These are phyloP conservation scores for Magallana gigas DNA, from an alignment of 1,140 invertebrate genomes.

Conservation along the genomic window DNA sequence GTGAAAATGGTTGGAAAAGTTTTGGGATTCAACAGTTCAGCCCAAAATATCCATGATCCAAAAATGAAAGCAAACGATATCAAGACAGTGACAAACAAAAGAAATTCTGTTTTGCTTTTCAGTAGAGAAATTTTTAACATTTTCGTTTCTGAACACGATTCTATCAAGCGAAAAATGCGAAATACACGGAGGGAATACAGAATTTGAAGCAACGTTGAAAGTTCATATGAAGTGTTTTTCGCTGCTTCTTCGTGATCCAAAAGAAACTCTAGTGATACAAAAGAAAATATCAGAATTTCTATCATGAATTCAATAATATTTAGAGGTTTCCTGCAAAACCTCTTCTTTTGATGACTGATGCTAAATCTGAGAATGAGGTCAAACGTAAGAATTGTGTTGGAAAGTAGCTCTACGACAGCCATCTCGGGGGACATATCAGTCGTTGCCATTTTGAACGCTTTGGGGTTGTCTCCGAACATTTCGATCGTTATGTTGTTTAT, in stretches of 20 bases:
- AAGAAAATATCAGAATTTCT: not conserved
- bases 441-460: not conserved
- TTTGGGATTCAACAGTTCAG: slow-evolving; percentile 59
- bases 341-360: not conserved
- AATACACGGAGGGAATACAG: slow-evolving; percentile 50
- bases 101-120: slow-evolving; percentile 65
- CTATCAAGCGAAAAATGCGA: slow-evolving; percentile 57
- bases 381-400: not conserved
- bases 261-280: not conserved
- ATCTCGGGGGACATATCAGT: not conserved
- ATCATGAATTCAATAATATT: slow-evolving; percentile 8
- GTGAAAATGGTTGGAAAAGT: slow-evolving; percentile 88
- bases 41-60: slow-evolving; percentile 65
- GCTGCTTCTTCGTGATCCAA: not conserved
- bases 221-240: not conserved
- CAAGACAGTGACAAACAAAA: slow-evolving; percentile 64
- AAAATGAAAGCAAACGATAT: slow-evolving; percentile 63
- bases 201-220: not conserved
- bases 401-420: not conserved
- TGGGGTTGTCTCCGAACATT: not conserved
- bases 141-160: slow-evolving; percentile 48
- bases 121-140: slow-evolving; percentile 70
- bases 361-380: not conserved
- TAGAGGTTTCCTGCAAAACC: not conserved
- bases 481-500: not conserved